phyloP scores from a whole-genome alignment of 2,113 vertebrate species.

The Willisornis vidua region DNA sequence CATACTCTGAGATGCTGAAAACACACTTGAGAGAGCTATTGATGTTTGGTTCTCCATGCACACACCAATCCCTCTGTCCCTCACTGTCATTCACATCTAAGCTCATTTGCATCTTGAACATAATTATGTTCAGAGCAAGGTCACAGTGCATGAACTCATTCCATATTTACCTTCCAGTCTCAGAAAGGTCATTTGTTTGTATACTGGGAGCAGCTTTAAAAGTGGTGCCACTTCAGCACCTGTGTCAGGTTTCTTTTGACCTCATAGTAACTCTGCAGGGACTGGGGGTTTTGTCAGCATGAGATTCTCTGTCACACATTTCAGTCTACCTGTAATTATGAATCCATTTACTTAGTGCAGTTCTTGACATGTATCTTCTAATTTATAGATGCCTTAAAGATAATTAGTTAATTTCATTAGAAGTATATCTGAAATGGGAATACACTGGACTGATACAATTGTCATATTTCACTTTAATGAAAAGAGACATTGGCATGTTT shows the following conservation, averaged over 20 bases:
- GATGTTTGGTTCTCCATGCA: background rate
- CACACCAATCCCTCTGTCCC: background rate
- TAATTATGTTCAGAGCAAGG: background rate
- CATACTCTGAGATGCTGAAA: background rate
- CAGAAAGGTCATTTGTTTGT: background rate
- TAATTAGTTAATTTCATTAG: conserved; percentile 27
- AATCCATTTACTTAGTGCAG: conserved; percentile 14
- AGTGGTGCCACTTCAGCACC: background rate
- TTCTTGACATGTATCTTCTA: background rate
- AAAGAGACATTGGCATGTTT: background rate
- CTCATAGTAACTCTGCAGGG: background rate
- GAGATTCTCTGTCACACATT: background rate
- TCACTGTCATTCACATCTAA: background rate
- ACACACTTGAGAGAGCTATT: background rate
- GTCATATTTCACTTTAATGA: background rate
- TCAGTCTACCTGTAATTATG: background rate
- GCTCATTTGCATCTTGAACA: background rate
- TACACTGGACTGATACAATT: background rate
- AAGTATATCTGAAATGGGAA: conserved; percentile 9
- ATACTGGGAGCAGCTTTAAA: background rate
- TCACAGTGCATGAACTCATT: background rate
- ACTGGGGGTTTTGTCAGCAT: background rate
- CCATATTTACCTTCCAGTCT: background rate
- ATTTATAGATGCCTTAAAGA: conserved; percentile 18
- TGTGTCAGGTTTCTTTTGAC: background rate